Base-by-base conservation (phyloP, 1,140 invertebrate species). In the Tetramorium parvispinum region DNA sequence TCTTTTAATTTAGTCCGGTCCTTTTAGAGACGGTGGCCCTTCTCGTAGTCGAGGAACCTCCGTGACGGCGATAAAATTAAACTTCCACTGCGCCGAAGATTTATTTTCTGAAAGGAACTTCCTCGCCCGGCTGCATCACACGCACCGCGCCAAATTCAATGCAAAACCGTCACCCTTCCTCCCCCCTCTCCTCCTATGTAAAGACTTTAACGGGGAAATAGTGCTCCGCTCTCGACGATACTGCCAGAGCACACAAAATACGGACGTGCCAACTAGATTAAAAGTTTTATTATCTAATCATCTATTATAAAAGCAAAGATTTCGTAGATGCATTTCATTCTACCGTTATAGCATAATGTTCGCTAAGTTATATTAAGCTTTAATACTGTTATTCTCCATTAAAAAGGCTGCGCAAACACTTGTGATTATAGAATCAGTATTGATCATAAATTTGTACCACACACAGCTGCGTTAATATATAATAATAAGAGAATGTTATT, bases 1-100 rank as follows among this genome's bases (percentile, higher is more conserved):
- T 92, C 90, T 92, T 92, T 92, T 92, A 92, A 91, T 92, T 92
- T 91, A 91, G 73, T 87, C 82, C 65, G 59, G 81, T 77, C 82
- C 88, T 90, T 82, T 87, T 88, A 78, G 75, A 79, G 55, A 53
- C 68, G 57, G 18, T 40, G 53, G 43, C 46, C 55, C 70, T 73
- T 78, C 51, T 79, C 70, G 43, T 21, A 24, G 10, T 10, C 51
- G 57, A 4, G 49, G 59, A 85, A 70, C 43, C 71, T 90, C 88
- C 88, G 65, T 37, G 88, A 65, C 79, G 46, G 83, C 87, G 91
- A 92, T 92, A 92, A 92, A 92, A 91, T 91, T 92, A 92, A 92
- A 87, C 91, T 83, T 77, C 71, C 21, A 66, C 78, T 53, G 79
- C 37, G 49, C 24, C 73, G 61, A 79, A 90, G 90, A 90, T 90